Evolutionary conservation across 2,888 invertebrate genomes (phyloP).

Genomic region (Drosophila nigricruria): DNA sequence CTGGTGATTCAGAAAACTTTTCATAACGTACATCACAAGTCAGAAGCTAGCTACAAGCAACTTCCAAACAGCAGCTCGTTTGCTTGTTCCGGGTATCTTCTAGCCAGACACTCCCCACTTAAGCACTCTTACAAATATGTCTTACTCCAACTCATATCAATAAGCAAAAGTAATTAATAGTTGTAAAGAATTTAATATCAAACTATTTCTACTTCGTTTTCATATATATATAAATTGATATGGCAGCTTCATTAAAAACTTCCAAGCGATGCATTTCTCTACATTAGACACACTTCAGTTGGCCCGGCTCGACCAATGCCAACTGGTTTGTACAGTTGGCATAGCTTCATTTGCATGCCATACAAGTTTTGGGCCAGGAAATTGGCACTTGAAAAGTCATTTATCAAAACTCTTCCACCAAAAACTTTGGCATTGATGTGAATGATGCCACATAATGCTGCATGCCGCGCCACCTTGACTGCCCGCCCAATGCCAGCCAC

Average conservation of each 20-base stretch:
- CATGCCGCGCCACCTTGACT: conserved; percentile 24
- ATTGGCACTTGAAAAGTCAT: conserved; percentile 66
- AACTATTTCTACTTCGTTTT: neutral
- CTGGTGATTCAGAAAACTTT: neutral
- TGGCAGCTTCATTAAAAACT: neutral
- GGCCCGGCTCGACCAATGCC: conserved; percentile 11
- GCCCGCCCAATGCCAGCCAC: conserved; percentile 12
- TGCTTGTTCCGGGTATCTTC: neutral
- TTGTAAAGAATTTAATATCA: neutral
- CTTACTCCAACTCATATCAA: neutral
- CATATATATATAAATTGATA: neutral
- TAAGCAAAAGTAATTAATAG: neutral
- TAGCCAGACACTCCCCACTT: neutral
- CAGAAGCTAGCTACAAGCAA: neutral
- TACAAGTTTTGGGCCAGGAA: conserved; percentile 37
- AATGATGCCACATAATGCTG: conserved; percentile 35
- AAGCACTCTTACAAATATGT: neutral
- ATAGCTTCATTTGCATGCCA: conserved; percentile 24
- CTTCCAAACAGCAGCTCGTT: neutral
- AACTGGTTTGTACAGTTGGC: conserved; percentile 22
- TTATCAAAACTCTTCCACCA: conserved; percentile 56
- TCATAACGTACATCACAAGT: neutral
- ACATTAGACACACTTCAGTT: neutral
- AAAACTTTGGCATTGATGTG: conserved; percentile 42
- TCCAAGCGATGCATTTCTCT: conserved; percentile 7